Evolutionary conservation across 1,140 invertebrate species (phyloP).

Genomic region (Aphis gossypii): DNA sequence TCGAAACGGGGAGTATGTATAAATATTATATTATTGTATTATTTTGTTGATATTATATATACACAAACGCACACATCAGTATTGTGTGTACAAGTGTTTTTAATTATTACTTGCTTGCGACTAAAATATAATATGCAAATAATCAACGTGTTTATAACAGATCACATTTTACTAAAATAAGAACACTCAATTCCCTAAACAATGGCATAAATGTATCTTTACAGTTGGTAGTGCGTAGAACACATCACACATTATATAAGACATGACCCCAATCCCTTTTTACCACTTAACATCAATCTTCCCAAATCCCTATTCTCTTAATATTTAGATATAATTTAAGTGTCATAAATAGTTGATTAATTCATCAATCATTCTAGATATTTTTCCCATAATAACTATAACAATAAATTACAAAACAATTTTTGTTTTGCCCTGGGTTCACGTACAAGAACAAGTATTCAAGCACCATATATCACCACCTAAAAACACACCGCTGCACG

Average conservation of each 20-base stretch:
- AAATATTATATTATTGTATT: background rate
- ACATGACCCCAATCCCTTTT: background rate
- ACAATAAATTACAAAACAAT: background rate
- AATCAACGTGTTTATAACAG: background rate
- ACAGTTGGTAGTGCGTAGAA: background rate
- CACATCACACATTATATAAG: background rate
- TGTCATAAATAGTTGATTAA: constrained; percentile 18
- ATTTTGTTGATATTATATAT: background rate
- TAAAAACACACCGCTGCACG: background rate
- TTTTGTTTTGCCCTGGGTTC: background rate
- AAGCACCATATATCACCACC: background rate
- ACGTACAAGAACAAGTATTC: too few relatives aligned
- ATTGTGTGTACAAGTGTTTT: background rate
- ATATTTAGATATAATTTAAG: background rate
- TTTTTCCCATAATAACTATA: background rate
- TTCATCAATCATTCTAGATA: constrained; percentile 8
- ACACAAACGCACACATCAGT: background rate
- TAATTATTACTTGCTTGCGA: background rate
- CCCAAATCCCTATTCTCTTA: background rate
- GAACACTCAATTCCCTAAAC: background rate
- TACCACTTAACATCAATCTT: constrained; percentile 16
- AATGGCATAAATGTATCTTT: background rate
- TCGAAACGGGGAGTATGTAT: background rate
- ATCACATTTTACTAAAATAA: background rate
- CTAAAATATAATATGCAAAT: background rate